Conservation (phyloP, 30 jellyfish, hydroid and myxozoan genomes). For the Rhopilema esculentum region DNA sequence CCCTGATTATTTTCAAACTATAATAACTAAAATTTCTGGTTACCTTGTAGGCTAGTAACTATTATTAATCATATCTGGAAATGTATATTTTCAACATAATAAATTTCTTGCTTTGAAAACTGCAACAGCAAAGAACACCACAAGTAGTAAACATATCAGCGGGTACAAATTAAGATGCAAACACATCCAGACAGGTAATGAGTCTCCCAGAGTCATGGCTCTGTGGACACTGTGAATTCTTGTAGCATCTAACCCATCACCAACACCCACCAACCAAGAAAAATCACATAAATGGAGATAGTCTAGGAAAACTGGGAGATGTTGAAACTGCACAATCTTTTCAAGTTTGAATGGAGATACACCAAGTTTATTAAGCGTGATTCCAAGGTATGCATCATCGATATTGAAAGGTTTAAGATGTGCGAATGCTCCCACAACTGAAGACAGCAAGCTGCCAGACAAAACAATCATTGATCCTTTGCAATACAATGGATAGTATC, state of each 20-base stretch:
- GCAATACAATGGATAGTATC: constrained; percentile 63
- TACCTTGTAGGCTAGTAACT: too few species aligned
- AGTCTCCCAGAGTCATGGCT: constrained; percentile 43
- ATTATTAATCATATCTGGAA: too few species aligned
- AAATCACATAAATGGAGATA: constrained; percentile 71
- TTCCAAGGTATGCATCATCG: constrained; percentile 95
- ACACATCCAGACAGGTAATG: constrained; percentile 58
- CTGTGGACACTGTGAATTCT: constrained; percentile 61
- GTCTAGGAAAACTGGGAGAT: constrained; percentile 57
- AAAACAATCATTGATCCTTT: constrained; percentile 75
- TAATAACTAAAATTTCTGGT: too few species aligned
- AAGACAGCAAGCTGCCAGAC: constrained; percentile 61
- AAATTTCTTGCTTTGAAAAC: neutral
- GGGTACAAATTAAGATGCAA: constrained; percentile 20
- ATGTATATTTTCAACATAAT: neutral
- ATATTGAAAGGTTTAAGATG: constrained; percentile 73
- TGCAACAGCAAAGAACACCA: neutral
- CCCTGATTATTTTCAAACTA: too few species aligned
- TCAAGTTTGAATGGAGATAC: constrained; percentile 54
- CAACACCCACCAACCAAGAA: constrained; percentile 69
- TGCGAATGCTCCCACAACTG: constrained; percentile 53
- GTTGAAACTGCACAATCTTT: constrained; percentile 65
- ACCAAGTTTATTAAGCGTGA: constrained; percentile 70
- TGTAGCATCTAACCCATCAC: constrained; percentile 76
- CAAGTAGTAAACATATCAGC: neutral